Evolutionary conservation across 2,888 invertebrate species (phyloP).

Genomic region (Byasa hedistus): DNA sequence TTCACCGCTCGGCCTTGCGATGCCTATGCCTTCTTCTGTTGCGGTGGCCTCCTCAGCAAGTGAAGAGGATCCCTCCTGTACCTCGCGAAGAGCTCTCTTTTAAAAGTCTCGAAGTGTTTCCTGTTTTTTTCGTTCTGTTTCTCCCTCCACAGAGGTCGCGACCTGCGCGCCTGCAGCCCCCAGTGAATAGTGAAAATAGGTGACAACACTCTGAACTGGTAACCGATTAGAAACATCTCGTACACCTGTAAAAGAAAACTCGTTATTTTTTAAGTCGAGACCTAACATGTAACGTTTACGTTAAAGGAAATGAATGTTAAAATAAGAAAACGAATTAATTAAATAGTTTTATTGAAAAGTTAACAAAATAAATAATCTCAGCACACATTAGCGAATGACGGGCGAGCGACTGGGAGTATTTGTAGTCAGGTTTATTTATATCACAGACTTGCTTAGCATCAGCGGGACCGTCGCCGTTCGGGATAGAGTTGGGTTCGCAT

Average conservation of each 20-base stretch:
- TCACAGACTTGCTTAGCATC: conserved; percentile 43
- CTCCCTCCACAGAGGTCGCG: conserved; percentile 91
- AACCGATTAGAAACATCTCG: conserved; percentile 94
- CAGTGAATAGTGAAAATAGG: conserved; percentile 95
- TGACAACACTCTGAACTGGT: conserved; percentile 91
- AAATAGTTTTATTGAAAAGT: conserved; percentile 47
- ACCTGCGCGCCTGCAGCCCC: conserved; percentile 90
- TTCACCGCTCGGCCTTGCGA: conserved; percentile 66
- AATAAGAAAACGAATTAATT: conserved; percentile 34
- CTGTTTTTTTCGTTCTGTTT: conserved; percentile 91
- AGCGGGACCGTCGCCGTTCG: background rate
- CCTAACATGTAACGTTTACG: no score
- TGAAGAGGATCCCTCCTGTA: conserved; percentile 85
- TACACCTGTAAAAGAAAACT: conserved; percentile 84
- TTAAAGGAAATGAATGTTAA: background rate
- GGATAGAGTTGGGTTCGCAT: conserved; percentile 29
- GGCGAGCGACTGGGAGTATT: conserved; percentile 33
- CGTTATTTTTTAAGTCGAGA: no score
- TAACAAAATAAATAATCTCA: conserved; percentile 50
- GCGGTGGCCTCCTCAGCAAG: conserved; percentile 57
- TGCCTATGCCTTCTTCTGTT: conserved; percentile 72
- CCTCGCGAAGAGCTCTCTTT: conserved; percentile 87
- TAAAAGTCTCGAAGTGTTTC: conserved; percentile 90
- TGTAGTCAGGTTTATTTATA: conserved; percentile 44
- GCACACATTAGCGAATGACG: conserved; percentile 33